Base-by-base conservation (phyloP, 2,888 invertebrate genomes). In the Noctua janthe region DNA sequence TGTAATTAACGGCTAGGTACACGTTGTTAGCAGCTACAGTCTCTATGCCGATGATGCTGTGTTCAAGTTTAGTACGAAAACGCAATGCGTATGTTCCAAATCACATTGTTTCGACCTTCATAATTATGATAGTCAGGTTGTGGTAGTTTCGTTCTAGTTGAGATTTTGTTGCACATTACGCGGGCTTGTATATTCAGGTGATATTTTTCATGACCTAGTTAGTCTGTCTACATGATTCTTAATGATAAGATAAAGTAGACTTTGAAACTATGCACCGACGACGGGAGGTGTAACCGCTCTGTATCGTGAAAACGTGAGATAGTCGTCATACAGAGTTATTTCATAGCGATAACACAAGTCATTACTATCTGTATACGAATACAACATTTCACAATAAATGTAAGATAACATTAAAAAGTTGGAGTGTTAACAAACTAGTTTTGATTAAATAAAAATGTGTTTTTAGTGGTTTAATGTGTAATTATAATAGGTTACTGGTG, bases 191-290 rank as follows among this genome's bases (percentile, higher is more conserved):
- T 82, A 74, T 79, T 84, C 39, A 74, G 76, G 82, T 76, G 78
- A 81, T 79, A 83, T 81, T 84, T 83, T 78, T 84, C 71, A 54
- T 89, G 89, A 90, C 90, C 90, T 85, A 90, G 71, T 87, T 88
- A 79, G 71, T 71, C 72, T 76, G 79, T 85, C 74, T 77, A 80
- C 69, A 66, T 79, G 84, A 86, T 90, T 81, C 78, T 51, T 80
- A 71, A 64, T 82, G 89, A 90, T 90, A 88, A 90, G 89, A 90
- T 89, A 90, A 66, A 54, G 56, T 76, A 35, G 74, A 74, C 66
- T 84, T 79, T 83, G 75, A 80, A 83, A 79, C 56, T 66, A 54
- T 75, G 54, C 72, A 77, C 73, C 70, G 84, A 76, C 73, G 83
- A 76, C 70, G 69, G 70, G 81, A 85, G 82, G 76, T 64, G 82